A percentile compares a stretch with the other conserved stretches of the same genome.
These are phyloP conservation scores for Drosophila chauvacae DNA, from an alignment of 1,140 invertebrate species.

Conservation along the genomic window DNA sequence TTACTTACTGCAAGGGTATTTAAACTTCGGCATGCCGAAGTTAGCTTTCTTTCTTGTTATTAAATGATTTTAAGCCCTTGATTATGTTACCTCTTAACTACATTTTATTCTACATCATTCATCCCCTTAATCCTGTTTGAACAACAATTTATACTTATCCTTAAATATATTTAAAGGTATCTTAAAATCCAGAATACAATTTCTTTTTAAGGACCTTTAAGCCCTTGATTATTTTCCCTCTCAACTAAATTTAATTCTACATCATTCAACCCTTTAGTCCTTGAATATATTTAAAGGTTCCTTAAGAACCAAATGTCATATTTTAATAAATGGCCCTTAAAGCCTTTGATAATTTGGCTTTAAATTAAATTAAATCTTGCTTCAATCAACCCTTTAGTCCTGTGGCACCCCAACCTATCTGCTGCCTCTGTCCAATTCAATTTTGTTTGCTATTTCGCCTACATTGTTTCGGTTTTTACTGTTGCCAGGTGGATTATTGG, in stretches of 20 bases:
- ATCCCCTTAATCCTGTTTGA: too few species aligned
- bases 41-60: too few species aligned
- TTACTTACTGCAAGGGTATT: too few species aligned
- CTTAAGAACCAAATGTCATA: background rate
- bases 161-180: too few species aligned
- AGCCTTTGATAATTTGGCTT: background rate
- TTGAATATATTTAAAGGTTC: background rate
- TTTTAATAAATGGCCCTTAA: slow-evolving; percentile 4
- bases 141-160: too few species aligned
- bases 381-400: slow-evolving; percentile 16
- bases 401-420: background rate
- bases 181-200: too few species aligned
- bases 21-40: too few species aligned
- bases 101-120: too few species aligned
- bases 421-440: slow-evolving; percentile 7
- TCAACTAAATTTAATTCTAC: background rate
- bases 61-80: too few species aligned
- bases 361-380: slow-evolving; percentile 52
- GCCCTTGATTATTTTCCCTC: background rate
- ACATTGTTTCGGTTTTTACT: slow-evolving; percentile 26
- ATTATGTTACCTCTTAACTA: too few species aligned
- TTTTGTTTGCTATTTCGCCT: slow-evolving; percentile 34
- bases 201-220: background rate
- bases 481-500: slow-evolving; percentile 49
- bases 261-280: background rate